phyloP scores from a whole-genome alignment of 1,140 invertebrate genomes.

The Aporrectodea caliginosa region DNA sequence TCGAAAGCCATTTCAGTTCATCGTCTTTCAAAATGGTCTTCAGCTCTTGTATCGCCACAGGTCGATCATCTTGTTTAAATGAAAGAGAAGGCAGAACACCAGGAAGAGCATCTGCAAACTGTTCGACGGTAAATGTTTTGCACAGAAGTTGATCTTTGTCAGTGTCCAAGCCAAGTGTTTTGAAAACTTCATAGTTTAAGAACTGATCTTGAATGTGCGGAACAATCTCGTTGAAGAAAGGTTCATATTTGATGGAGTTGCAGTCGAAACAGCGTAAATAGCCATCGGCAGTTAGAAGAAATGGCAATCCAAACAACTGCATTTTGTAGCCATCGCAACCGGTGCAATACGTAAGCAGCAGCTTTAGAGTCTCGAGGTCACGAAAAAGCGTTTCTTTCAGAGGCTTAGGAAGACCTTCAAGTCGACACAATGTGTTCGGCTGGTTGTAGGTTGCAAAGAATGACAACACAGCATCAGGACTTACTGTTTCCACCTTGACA shows the following conservation, averaged over 20 bases:
- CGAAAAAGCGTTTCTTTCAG: conserved; percentile 21
- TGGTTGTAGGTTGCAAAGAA: neutral
- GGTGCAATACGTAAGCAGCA: conserved; percentile 21
- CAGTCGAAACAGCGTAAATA: conserved; percentile 9
- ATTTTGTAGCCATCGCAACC: neutral
- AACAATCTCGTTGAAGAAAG: neutral
- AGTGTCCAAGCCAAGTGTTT: neutral
- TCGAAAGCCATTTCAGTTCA: neutral
- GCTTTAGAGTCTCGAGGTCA: neutral
- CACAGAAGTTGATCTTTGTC: neutral
- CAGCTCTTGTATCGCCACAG: neutral
- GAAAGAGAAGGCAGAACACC: neutral
- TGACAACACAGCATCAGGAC: neutral
- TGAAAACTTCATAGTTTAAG: neutral
- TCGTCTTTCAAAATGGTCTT: neutral
- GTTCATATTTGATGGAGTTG: neutral
- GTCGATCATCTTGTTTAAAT: neutral
- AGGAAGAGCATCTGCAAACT: neutral
- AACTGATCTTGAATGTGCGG: neutral
- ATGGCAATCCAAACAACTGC: conserved; percentile 20
- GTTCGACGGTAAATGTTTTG: neutral
- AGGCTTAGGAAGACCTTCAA: conserved; percentile 6
- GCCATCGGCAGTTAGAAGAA: conserved; percentile 19
- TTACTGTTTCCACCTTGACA: conserved; percentile 17
- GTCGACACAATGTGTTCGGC: neutral